Conservation (phyloP, 2,888 invertebrate species). For the Caenorhabditis virilis region DNA sequence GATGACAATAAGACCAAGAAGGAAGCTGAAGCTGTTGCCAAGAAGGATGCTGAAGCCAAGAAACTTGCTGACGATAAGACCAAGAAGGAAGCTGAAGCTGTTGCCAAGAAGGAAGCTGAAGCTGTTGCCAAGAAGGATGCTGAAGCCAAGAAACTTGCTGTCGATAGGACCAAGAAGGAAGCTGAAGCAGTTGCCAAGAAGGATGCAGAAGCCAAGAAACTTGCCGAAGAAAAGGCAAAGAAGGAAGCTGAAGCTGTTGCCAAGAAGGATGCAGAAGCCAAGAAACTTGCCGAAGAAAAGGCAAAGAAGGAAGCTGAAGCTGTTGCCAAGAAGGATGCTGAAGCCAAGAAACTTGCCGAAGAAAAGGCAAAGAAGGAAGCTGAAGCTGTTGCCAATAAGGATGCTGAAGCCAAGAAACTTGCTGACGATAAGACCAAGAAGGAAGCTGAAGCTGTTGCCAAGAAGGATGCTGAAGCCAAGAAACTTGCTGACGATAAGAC, state of each 20-base stretch:
- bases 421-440: conserved; percentile 11
- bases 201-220: conserved; percentile 23
- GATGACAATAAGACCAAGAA: conserved; percentile 3
- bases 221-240: conserved; percentile 18
- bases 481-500: conserved; percentile 1
- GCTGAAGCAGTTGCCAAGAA: neutral
- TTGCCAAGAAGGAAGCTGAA: conserved; percentile 17
- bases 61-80: conserved; percentile 9
- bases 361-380: conserved; percentile 7
- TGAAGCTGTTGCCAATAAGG: neutral
- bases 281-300: conserved; percentile 9
- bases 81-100: conserved; percentile 22
- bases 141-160: conserved; percentile 1
- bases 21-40: conserved; percentile 4
- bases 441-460: conserved; percentile 15
- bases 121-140: conserved; percentile 22
- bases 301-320: neutral
- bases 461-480: conserved; percentile 5
- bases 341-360: conserved; percentile 11
- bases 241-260: conserved; percentile 7
- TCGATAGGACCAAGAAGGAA: neutral
- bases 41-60: conserved; percentile 8
- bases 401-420: conserved; percentile 9
- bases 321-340: conserved; percentile 14
- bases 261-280: neutral